Evolutionary conservation across 2,113 vertebrate species (phyloP), one percentile per base, ranked within the genome.

Genomic region (Alethe castanea): DNA sequence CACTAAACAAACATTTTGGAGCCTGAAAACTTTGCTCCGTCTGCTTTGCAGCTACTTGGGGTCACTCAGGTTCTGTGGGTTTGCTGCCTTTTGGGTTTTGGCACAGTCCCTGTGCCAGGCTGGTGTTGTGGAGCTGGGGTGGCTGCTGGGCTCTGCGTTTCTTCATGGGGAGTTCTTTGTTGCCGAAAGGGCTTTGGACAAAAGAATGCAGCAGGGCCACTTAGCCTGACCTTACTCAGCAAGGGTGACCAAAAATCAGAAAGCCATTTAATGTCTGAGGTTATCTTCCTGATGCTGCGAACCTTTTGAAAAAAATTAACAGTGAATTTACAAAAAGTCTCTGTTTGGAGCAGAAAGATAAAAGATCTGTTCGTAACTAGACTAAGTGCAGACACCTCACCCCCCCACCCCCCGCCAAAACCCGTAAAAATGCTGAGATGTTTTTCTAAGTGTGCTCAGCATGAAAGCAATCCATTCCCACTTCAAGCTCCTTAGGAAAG

Each of bases 121-220:
- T 65, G 60, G 36, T 23, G 28, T 52, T 64, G 69, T 15, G 28
- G 50, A 62, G 72, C 92, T 86, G 64, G 45, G 88, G 40, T 28
- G 29, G 81, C 84, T 89, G 64, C 73, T 95, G 86, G 81, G 72
- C 80, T 84, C 81, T 79, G 88, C 33, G 61, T 54, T 69, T 88
- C 72, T 56, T 91, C 61, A 2, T 9, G 40, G 59, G 50, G 69
- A 13, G 29, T 60, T 92, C 67, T 95, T 97, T 92, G 82, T 93
- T 95, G 72, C 12, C 47, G 91, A 96, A 97, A 64, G 78, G 47
- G 13, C 54, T 94, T 76, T 66, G 76, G 74, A 86, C 80, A 81
- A 81, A 97, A 95, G 97, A 97, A 96, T 97, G 93, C 79, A 65
- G 96, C 81, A 61, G 52, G 86, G 76, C 90, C 76, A 6, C 91